These are phyloP conservation scores for Drosophila mettleri DNA, from an alignment of 2,888 invertebrate genomes.

Conservation along the genomic window DNA sequence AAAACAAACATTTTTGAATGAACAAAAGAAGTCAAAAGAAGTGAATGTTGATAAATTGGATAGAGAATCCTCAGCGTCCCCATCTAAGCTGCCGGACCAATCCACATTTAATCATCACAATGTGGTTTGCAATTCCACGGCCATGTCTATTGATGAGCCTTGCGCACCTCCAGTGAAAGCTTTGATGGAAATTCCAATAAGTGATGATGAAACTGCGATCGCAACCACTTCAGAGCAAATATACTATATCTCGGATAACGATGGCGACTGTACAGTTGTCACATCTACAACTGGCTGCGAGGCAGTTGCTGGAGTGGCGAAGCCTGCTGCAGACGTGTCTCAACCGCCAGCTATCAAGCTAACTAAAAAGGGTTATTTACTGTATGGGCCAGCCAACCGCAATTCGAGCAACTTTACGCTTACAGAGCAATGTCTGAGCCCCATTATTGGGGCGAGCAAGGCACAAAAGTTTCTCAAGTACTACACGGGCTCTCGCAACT, in stretches of 20 bases:
- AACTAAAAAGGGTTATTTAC: constrained; percentile 60
- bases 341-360: constrained; percentile 25
- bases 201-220: background rate
- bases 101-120: constrained; percentile 56
- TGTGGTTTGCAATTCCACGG: constrained; percentile 77
- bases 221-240: background rate
- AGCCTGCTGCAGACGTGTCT: background rate
- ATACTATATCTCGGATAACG: constrained; percentile 6
- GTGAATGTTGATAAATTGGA: background rate
- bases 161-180: background rate
- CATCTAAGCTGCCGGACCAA: constrained; percentile 38
- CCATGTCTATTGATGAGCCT: constrained; percentile 54
- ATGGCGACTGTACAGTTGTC: constrained; percentile 74
- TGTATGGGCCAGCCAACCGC: constrained; percentile 60
- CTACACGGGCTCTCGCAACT: constrained; percentile 70
- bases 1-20: constrained; percentile 34
- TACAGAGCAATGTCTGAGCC: constrained; percentile 70
- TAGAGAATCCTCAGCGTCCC: background rate
- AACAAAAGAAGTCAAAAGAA: constrained; percentile 24
- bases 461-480: constrained; percentile 76
- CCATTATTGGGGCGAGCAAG: constrained; percentile 67
- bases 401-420: constrained; percentile 57
- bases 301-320: background rate
- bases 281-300: constrained; percentile 75
- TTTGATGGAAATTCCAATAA: background rate